Evolutionary conservation across 2,113 vertebrate genomes (phyloP), one percentile per base, ranked within the genome.

Genomic region (Perca schrenkii): DNA sequence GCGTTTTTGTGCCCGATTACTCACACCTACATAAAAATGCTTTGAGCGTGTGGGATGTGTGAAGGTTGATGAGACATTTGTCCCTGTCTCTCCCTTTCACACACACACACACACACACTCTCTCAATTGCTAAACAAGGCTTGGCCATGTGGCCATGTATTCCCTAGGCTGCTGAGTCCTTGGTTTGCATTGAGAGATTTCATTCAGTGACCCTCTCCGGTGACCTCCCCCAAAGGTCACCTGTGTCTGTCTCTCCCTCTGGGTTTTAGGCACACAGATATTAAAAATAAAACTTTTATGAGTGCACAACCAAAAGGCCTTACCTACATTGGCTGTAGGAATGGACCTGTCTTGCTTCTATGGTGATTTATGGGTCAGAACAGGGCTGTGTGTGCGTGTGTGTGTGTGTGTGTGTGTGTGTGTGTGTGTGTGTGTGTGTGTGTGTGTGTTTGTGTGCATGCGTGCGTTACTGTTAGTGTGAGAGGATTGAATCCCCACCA

Each of bases 151-250:
- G 52, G 65, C 53, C 43, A 11, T 62, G 71, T 83, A 87, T 89
- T 89, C 86, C 85, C 83, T 63, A 49, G 81, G 73, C 85, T 87
- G 85, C 85, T 91, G 89, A 93, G 67, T 68, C 80, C 64, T 74
- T 56, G 54, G 6, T 87, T 91, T 88, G 80, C 66, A 88, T 57
- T 75, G 52, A 87, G 78, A 86, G 68, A 88, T 83, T 70, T 70
- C 73, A 82, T 86, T 72, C 34, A 49, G 17, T 89, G 84, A 74
- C 87, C 31, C 43, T 34, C 25, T 14, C 25, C 28, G 2, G 49
- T 82, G 84, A 91, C 82, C 89, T 79, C 72, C 63, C 84, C 89
- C 79, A 25, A 77, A 86, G 89, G 90, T 91, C 86, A 89, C 78
- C 81, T 87, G 76, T 86, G 67, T 86, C 52, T 64, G 28, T 71